A percentile compares a stretch with the other conserved stretches of the same genome.
Conservation (phyloP, 2,888 invertebrate species). For the Acrocyrtus sp. region DNA sequence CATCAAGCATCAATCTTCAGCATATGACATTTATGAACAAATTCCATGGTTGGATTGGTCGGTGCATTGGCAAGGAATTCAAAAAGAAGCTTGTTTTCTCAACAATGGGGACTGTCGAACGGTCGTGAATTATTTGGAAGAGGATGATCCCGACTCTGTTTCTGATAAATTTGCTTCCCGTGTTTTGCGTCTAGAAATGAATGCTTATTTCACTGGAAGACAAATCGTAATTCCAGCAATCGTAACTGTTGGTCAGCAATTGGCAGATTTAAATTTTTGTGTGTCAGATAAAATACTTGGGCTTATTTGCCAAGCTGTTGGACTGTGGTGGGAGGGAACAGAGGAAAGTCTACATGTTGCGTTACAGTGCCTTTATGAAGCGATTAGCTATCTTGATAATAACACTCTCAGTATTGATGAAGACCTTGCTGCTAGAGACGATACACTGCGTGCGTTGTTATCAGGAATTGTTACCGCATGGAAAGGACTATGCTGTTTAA, state of each 20-base stretch:
- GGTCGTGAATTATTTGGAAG: constrained; percentile 33
- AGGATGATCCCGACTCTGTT: constrained; percentile 26
- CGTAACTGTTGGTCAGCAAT: constrained; percentile 14
- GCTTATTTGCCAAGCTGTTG: constrained; percentile 18
- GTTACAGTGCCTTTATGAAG: neutral
- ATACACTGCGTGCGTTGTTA: constrained; percentile 18
- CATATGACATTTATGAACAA: constrained; percentile 49
- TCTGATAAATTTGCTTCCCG: constrained; percentile 18
- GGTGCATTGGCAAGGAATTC: constrained; percentile 38
- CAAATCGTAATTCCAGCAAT: constrained; percentile 35
- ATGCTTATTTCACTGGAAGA: constrained; percentile 44
- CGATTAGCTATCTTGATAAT: constrained; percentile 2
- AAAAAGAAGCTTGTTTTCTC: constrained; percentile 29
- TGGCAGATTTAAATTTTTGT: constrained; percentile 12
- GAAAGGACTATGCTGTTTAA: constrained; percentile 23
- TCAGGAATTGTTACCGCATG: constrained; percentile 10
- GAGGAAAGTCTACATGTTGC: constrained; percentile 14
- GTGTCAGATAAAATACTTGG: constrained; percentile 36
- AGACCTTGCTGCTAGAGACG: neutral
- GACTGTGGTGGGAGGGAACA: constrained; percentile 27
- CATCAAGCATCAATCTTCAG: constrained; percentile 12
- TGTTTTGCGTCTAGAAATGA: constrained; percentile 34
- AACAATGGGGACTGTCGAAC: constrained; percentile 10
- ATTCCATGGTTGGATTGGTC: constrained; percentile 51
- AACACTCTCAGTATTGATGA: neutral